phyloP scores from a whole-genome alignment of 2,888 invertebrate species.

The Troilus luridus region DNA sequence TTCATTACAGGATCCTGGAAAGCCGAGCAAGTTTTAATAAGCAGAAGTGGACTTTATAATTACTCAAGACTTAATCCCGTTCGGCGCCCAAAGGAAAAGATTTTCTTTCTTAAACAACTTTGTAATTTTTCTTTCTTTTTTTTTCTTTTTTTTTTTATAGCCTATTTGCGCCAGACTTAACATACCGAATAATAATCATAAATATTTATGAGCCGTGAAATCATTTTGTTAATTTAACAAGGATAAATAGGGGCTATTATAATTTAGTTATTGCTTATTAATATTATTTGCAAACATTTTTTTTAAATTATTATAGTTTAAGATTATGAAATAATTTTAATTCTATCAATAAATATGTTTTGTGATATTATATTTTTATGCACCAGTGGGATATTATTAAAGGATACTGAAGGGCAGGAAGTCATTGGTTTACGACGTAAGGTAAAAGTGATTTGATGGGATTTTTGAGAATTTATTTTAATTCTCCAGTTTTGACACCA shows the following conservation, averaged over 20 bases:
- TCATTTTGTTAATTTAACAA: not conserved
- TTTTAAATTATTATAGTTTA: no score
- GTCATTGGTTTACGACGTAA: no score
- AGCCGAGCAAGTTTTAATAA: slow-evolving; percentile 5
- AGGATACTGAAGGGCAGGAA: no score
- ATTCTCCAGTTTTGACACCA: no score
- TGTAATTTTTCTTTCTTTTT: not conserved
- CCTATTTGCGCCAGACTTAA: not conserved
- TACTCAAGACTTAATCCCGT: slow-evolving; percentile 10
- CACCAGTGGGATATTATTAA: no score
- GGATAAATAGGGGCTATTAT: not conserved
- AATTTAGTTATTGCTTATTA: not conserved
- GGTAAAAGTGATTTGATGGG: no score
- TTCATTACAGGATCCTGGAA: not conserved
- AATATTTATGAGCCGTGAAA: not conserved
- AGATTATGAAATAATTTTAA: no score
- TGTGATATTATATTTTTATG: no score
- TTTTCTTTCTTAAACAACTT: slow-evolving; percentile 4
- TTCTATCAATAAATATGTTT: no score
- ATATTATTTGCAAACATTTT: not conserved
- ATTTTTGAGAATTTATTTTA: no score
- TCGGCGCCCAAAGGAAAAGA: not conserved
- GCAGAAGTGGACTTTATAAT: slow-evolving; percentile 34
- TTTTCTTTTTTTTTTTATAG: not conserved
- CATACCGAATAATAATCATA: not conserved